Base-by-base conservation (phyloP, 2,113 vertebrate species). In the Podiceps cristatus region DNA sequence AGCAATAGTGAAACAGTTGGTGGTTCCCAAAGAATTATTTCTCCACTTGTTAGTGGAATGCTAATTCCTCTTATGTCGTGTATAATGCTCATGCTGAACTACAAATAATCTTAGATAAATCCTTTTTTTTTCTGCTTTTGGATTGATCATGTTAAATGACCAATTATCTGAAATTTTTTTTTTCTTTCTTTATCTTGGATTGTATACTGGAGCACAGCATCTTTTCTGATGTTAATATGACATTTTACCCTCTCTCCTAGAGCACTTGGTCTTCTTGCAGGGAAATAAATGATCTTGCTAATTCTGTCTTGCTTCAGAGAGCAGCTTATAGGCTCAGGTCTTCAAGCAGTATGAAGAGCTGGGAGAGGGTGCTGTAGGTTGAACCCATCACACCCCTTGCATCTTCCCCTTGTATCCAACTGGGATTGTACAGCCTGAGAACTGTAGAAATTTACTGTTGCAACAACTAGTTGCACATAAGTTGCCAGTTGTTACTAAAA, bases 1-100 rank as follows among this genome's bases (percentile, higher is more conserved):
- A 71, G 64, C 25, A 78, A 37, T 28, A 55, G 33, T 27, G 53
- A 87, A 84, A 66, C 18, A 33, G 69, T 71, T 83, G 56, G 29
- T 82, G 28, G 13, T 72, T 95, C 31, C 37, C 62, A 83, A 86
- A 79, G 24, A 91, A 91, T 76, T 86, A 73, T 80, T 93, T 93
- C 33, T 88, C 20, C 8, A 6, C 59, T 80, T 91, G 23, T 88
- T 88, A 68, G 47, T 40, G 35, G 44, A 86, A 88, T 88, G 58
- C 27, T 86, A 76, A 86, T 93, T 91, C 25, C 25, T n/a, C 42
- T 87, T 62, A 78, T 68, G 52, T 37, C 9, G 52, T 10, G 8
- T 72, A 67, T 88, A 82, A 81, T 2, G 9, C 22, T 92, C 25
- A 56, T 27, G 37, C 37, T 85, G 66, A 77, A 85, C 60, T 72